phyloP scores from a whole-genome alignment of 2,888 invertebrate species.

The Alviniconcha strummeri region DNA sequence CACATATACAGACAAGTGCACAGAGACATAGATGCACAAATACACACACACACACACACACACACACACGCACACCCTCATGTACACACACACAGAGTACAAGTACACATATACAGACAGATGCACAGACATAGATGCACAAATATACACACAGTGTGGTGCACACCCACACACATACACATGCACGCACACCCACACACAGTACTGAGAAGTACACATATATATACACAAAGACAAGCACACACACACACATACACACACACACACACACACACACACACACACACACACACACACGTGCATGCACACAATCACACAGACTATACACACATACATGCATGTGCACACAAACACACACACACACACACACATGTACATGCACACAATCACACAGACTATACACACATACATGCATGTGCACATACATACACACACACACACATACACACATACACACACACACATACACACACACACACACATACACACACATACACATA shows the following conservation, averaged over 20 bases:
- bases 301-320: neutral
- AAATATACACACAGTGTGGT: too few relatives aligned
- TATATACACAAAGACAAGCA: too few relatives aligned
- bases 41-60: too few relatives aligned
- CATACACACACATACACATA: neutral
- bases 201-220: too few relatives aligned
- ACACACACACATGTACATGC: neutral
- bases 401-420: neutral
- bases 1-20: too few relatives aligned
- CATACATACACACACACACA: neutral
- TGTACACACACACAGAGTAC: too few relatives aligned
- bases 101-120: too few relatives aligned
- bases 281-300: neutral
- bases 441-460: neutral
- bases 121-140: too few relatives aligned
- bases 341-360: neutral
- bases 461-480: conserved; percentile 2
- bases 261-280: neutral
- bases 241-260: neutral
- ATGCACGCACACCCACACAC: too few relatives aligned
- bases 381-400: neutral
- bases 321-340: neutral
- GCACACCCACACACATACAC: too few relatives aligned
- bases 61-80: too few relatives aligned
- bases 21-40: too few relatives aligned